A percentile compares a stretch with the other conserved stretches of the same genome.
These are phyloP conservation scores for Gallinago undulata DNA, from an alignment of 2,113 vertebrate species.

Conservation along the genomic window DNA sequence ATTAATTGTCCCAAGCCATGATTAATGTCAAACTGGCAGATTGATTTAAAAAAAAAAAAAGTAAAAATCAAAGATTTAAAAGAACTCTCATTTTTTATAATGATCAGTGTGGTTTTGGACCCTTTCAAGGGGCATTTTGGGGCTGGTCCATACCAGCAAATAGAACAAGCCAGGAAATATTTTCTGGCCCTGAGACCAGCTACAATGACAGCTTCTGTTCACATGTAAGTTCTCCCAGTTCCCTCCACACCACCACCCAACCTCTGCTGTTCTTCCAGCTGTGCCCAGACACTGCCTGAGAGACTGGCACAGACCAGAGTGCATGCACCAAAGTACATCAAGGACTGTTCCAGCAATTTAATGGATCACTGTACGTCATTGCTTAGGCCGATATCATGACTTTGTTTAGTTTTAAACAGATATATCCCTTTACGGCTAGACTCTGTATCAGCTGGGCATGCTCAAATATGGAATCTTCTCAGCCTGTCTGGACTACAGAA, in stretches of 20 bases:
- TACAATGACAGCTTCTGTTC: not conserved
- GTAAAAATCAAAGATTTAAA: not conserved
- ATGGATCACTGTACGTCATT: not conserved
- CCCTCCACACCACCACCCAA: not conserved
- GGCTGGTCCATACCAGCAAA: not conserved
- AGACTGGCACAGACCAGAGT: not conserved
- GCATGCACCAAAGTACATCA: not conserved
- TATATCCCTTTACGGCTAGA: not conserved
- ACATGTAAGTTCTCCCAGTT: not conserved
- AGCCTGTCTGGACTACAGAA: not conserved
- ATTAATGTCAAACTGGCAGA: not conserved
- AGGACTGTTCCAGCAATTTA: not conserved
- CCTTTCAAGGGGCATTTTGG: not conserved
- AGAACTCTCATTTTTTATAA: not conserved
- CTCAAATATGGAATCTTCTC: not conserved
- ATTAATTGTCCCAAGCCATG: not conserved
- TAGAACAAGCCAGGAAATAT: not conserved
- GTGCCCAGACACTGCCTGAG: not conserved
- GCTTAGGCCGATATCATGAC: not conserved
- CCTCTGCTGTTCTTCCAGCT: not conserved
- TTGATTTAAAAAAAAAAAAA: not conserved
- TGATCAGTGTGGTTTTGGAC: not conserved
- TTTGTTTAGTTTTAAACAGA: not conserved
- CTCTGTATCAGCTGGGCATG: not conserved
- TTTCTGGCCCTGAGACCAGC: not conserved